These are phyloP conservation scores for Pristionchus maxplancki DNA, from an alignment of 2,888 invertebrate genomes.

Conservation along the genomic window DNA sequence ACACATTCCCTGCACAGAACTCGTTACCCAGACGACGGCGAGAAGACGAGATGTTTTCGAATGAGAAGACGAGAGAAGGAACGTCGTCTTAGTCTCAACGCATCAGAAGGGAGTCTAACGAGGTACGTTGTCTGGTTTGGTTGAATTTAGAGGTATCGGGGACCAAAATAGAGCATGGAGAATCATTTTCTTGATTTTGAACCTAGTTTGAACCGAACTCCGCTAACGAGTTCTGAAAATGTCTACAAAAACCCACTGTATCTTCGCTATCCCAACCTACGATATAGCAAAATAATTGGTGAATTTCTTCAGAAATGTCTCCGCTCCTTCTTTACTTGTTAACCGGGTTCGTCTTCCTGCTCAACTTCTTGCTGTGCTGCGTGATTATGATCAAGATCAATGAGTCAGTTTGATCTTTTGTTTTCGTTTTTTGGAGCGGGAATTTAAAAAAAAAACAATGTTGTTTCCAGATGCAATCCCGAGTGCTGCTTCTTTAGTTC, in stretches of 20 bases:
- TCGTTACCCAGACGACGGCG: neutral
- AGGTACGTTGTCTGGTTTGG: no score
- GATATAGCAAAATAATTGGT: neutral
- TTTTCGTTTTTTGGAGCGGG: neutral
- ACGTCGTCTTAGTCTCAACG: neutral
- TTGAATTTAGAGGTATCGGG: neutral
- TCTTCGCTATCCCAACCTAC: no score
- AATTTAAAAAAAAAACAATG: neutral
- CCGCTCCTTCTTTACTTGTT: neutral
- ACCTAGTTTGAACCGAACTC: no score
- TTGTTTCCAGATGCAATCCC: neutral
- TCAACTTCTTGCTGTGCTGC: conserved; percentile 2
- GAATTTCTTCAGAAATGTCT: neutral
- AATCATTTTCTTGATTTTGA: no score
- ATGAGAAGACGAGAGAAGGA: neutral
- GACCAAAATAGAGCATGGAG: no score
- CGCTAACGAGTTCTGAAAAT: no score
- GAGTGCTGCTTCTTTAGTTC: neutral
- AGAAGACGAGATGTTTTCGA: neutral
- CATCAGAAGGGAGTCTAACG: neutral
- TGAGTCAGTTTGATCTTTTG: neutral
- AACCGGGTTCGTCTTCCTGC: neutral
- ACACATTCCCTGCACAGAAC: neutral
- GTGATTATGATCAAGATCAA: neutral
- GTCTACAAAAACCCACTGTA: no score